Evolutionary conservation across 2,113 vertebrate species (phyloP).

Genomic region (Sapajus apella): DNA sequence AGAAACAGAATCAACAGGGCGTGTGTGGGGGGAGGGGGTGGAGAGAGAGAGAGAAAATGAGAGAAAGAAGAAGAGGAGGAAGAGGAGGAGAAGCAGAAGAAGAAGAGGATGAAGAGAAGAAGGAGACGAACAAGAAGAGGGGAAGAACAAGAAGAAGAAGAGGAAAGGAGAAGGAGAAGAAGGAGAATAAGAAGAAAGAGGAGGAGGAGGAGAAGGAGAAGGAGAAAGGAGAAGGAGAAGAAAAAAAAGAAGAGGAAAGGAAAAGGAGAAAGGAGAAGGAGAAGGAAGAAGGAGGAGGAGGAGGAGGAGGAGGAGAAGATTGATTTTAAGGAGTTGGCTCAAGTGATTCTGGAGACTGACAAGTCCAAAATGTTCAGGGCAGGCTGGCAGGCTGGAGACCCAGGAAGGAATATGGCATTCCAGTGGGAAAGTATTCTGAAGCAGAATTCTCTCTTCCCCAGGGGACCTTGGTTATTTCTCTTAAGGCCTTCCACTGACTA

Average conservation of each 20-base stretch:
- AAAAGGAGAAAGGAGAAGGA: no score
- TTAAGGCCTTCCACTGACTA: neutral
- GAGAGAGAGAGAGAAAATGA: neutral
- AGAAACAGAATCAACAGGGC: neutral
- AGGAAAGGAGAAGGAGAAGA: no score
- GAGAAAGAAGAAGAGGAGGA: no score
- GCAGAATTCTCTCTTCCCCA: neutral
- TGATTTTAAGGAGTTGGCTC: neutral
- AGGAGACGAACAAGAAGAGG: no score
- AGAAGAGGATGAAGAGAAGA: rapidly evolving
- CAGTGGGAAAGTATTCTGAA: neutral
- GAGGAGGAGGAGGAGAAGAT: rapidly evolving
- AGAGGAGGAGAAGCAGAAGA: no score
- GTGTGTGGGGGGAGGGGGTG: neutral
- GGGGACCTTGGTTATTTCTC: neutral
- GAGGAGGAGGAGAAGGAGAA: no score
- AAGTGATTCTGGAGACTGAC: neutral
- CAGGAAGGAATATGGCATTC: neutral
- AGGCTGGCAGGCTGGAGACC: neutral
- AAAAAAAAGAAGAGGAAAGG: no score
- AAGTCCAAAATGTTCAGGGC: neutral
- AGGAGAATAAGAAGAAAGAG: rapidly evolving
- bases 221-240: no score
- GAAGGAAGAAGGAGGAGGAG: rapidly evolving
- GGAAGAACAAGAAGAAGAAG: rapidly evolving